phyloP scores from a whole-genome alignment of 1,140 invertebrate species.

The Eulimnadia texana region DNA sequence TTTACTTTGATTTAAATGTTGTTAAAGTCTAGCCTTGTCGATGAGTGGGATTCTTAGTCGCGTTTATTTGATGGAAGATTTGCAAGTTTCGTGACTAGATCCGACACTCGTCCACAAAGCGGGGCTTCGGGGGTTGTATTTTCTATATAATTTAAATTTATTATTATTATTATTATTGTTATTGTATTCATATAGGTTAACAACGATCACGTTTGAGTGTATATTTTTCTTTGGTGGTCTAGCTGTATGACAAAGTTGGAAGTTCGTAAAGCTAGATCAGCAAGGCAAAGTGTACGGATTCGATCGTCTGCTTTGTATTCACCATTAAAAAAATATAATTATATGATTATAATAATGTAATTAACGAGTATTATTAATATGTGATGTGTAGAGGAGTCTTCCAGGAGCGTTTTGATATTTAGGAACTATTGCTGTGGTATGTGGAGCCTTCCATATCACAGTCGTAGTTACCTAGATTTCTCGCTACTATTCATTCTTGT shows the following conservation, averaged over 20 bases:
- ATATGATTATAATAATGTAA: background rate
- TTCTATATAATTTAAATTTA: background rate
- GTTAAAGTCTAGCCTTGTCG: background rate
- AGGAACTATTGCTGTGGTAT: constrained; percentile 17
- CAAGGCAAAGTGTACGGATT: constrained; percentile 32
- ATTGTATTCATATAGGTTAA: too few species aligned
- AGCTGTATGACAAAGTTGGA: constrained; percentile 36
- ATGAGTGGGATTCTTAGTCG: constrained; percentile 11
- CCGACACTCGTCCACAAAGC: constrained; percentile 26
- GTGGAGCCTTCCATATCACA: constrained; percentile 17
- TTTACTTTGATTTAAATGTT: background rate
- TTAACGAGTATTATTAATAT: too few species aligned
- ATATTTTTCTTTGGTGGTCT: constrained; percentile 44
- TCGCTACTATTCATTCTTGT: constrained; percentile 2
- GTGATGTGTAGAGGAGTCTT: background rate
- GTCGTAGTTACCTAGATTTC: constrained; percentile 18
- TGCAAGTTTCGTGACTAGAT: constrained; percentile 34
- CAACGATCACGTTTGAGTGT: too few species aligned
- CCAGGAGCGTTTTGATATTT: background rate
- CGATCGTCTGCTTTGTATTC: constrained; percentile 8
- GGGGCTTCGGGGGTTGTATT: constrained; percentile 19
- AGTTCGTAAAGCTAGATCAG: constrained; percentile 46
- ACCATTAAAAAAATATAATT: background rate
- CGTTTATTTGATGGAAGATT: background rate
- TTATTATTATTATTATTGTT: background rate